Conservation (phyloP, 2,113 vertebrate genomes). For the Cebus imitator region DNA sequence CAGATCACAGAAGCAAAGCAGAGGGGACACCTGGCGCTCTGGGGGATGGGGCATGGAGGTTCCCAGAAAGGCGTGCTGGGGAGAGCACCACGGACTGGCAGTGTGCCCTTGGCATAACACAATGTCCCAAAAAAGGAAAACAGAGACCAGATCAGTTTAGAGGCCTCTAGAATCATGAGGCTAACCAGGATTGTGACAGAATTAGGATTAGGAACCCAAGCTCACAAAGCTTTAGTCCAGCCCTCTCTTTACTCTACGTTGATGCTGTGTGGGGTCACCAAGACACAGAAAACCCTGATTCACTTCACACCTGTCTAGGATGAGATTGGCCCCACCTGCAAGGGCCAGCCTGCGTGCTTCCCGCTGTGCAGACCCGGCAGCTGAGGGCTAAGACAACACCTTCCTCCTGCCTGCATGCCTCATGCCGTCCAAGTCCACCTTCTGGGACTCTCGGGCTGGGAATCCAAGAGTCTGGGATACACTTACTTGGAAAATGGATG, state of each 20-base stretch:
- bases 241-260: fast-evolving
- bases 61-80: fast-evolving
- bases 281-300: neutral
- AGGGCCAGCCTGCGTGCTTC: fast-evolving
- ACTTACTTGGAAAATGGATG: neutral
- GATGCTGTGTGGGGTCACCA: fast-evolving
- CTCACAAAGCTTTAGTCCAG: fast-evolving
- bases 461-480: neutral
- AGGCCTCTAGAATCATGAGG: fast-evolving
- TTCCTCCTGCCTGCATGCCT: fast-evolving
- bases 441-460: neutral
- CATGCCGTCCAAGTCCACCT: too few species aligned
- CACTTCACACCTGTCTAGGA: neutral
- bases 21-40: neutral
- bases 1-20: neutral
- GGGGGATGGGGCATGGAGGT: fast-evolving
- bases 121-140: neutral
- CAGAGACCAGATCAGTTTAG: neutral
- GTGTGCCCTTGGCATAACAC: fast-evolving
- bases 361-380: fast-evolving
- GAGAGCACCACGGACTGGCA: fast-evolving
- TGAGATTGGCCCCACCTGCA: neutral
- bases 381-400: fast-evolving
- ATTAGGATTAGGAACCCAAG: neutral
- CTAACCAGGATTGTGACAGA: fast-evolving